Evolutionary conservation across 2,797 vertebrate genomes (phyloP), one percentile per base, ranked within the genome.

Genomic region (Melopsittacus undulatus): DNA sequence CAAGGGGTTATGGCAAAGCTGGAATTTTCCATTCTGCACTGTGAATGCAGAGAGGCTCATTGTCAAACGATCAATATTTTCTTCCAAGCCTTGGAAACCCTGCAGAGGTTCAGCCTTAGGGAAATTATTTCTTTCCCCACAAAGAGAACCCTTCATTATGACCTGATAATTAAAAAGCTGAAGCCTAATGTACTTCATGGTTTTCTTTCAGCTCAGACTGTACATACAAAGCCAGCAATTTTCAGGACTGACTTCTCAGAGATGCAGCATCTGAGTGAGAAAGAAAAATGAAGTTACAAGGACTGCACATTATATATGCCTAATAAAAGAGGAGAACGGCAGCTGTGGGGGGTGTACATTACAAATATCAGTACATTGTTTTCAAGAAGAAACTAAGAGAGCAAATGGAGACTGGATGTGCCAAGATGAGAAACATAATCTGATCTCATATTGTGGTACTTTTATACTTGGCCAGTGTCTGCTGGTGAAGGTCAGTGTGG

Each of bases 81-180:
- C 57, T 94, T 95, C 87, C 64, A 87, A 83, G 63, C 92, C 88
- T 92, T 93, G 82, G 91, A 93, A 98, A 96, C 91, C 92, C 95
- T 95, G 90, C 74, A 72, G 92, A 87, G 87, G 95, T 93, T 93
- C 86, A 95, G 93, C 93, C 95, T 94, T 95, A 42, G 48, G 94
- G 86, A 98, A 98, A 97, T 97, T 95, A 88, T 90, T 96, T 83
- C 93, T 87, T 95, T 83, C 74, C 78, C 54, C 23, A 30, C 91
- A 85, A 91, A 93, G 92, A 96, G 69, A 97, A 69, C 78, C 86
- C 56, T 96, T 97, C 93, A 94, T 98, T 96, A 95, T 93, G 85
- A 97, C 94, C 73, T 30, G 62, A 96, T 96, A 95, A 97, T 97
- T 98, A 97, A 97, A 97, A 97, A 88, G 76, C 82, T 94, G 87